phyloP scores from a whole-genome alignment of 1,140 invertebrate species.

The Hetaerina americana region DNA sequence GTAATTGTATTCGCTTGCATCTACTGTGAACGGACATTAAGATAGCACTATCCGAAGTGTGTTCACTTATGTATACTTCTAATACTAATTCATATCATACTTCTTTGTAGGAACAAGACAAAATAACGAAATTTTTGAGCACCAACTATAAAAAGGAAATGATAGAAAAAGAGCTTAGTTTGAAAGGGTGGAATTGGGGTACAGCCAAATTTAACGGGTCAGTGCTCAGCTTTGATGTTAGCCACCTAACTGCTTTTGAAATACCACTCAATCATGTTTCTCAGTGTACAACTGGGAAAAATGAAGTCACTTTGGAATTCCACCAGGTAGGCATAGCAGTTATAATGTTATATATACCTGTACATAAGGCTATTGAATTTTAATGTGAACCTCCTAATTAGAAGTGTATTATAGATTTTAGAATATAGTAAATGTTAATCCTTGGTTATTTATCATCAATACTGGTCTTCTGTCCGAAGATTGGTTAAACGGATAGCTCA shows the following conservation, averaged over 20 bases:
- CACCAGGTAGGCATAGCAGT: conserved; percentile 54
- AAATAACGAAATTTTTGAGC: conserved; percentile 74
- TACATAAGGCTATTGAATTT: no score
- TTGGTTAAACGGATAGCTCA: no score
- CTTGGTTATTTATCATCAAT: no score
- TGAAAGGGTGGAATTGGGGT: conserved; percentile 99
- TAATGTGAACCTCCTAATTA: no score
- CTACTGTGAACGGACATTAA: no score
- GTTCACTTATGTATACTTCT: conserved; percentile 1
- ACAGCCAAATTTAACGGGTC: conserved; percentile 88
- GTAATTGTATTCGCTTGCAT: no score
- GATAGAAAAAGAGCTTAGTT: conserved; percentile 80
- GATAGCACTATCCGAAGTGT: no score
- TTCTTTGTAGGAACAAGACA: conserved; percentile 54
- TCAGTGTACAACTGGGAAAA: conserved; percentile 93
- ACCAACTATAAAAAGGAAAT: conserved; percentile 71
- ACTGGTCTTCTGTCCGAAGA: no score
- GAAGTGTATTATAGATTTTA: no score
- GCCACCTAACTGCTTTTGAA: conserved; percentile 84
- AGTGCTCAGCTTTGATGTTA: conserved; percentile 83
- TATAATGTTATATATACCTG: conserved; percentile 9
- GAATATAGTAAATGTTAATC: no score
- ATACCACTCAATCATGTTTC: conserved; percentile 92
- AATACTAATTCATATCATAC: conserved; percentile 6
- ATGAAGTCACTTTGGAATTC: conserved; percentile 97